Evolutionary conservation across 2,888 invertebrate species (phyloP), one percentile per base, ranked within the genome.

Genomic region (Mythimna vitellina): DNA sequence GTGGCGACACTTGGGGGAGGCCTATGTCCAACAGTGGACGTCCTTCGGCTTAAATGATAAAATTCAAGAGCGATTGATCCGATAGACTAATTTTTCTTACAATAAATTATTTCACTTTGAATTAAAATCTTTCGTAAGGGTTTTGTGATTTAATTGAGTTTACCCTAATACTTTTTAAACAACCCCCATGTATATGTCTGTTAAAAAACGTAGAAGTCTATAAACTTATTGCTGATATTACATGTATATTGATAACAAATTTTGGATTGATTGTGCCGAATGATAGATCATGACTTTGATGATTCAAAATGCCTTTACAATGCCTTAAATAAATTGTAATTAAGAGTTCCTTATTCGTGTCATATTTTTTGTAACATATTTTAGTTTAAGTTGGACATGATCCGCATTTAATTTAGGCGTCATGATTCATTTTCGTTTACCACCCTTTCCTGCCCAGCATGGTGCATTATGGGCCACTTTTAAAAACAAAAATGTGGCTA

Each of bases 151-250:
- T 51, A 56, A 58, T 10, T 8, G 42, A 14, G 3, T 42, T 68
- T 22, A 66, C 57, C 56, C 51, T 20, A 56, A 32, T 53, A 65
- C 70, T 71, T 74, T 82, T 62, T 53, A 71, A 57, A 73, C 70
- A 63, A 65, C 60, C 22, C 42, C 42, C 42, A 32, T 76, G 70
- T 81, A 78, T 73, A 76, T 83, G 82, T 79, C 70, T 80, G 85
- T 82, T 82, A 76, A 66, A 71, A 73, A 71, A 73, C 22, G 58
- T 76, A 82, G 76, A 80, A 61, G 38, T 71, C 67, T 83, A 69
- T 78, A 82, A 70, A 83, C 68, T 75, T 69, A 56, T 72, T 80
- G 77, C 78, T 84, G 84, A 84, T 84, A 81, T 77, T 77, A 77
- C 56, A 82, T 76, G 66, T 76, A 75, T 80, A 73, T 73, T 71